Evolutionary conservation across 2,113 vertebrate species (phyloP).

Genomic region (Eptatretus burgeri): DNA sequence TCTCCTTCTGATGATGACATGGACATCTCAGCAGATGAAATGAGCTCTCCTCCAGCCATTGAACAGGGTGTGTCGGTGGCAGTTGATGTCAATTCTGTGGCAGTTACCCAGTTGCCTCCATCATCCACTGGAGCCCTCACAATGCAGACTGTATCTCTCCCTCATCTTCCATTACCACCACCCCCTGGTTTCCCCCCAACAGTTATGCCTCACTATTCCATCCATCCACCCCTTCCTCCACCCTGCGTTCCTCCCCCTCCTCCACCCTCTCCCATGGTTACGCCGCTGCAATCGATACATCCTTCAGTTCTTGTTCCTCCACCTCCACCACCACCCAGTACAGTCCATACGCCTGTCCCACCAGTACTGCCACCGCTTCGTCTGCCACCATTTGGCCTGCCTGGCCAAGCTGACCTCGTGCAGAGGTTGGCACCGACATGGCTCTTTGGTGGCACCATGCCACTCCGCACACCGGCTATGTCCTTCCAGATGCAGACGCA

Average conservation of each 20-base stretch:
- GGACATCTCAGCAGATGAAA: conserved; percentile 91
- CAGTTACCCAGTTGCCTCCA: conserved; percentile 26
- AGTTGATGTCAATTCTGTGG: conserved; percentile 53
- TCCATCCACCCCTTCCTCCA: conserved; percentile 24
- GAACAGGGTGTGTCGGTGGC: conserved; percentile 51
- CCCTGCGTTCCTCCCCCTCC: conserved; percentile 20
- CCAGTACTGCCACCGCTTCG: conserved; percentile 34
- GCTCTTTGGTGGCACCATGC: background rate
- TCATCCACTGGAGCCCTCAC: conserved; percentile 29
- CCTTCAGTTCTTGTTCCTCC: conserved; percentile 17
- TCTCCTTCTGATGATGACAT: conserved; percentile 68
- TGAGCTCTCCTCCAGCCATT: conserved; percentile 41
- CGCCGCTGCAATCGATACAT: conserved; percentile 23
- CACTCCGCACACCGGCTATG: conserved; percentile 34
- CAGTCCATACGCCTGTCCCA: conserved; percentile 38
- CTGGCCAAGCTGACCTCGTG: conserved; percentile 46
- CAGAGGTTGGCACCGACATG: conserved; percentile 11
- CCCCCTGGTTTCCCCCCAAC: conserved; percentile 34
- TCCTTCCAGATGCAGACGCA: conserved; percentile 99
- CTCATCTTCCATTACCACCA: conserved; percentile 32
- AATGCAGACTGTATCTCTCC: conserved; percentile 13
- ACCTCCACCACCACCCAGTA: conserved; percentile 19
- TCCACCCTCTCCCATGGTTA: conserved; percentile 18
- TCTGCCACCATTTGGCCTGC: conserved; percentile 56
- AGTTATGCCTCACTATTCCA: conserved; percentile 20